phyloP scores from a whole-genome alignment of 2,888 invertebrate species.

The Heliothis peltigera region DNA sequence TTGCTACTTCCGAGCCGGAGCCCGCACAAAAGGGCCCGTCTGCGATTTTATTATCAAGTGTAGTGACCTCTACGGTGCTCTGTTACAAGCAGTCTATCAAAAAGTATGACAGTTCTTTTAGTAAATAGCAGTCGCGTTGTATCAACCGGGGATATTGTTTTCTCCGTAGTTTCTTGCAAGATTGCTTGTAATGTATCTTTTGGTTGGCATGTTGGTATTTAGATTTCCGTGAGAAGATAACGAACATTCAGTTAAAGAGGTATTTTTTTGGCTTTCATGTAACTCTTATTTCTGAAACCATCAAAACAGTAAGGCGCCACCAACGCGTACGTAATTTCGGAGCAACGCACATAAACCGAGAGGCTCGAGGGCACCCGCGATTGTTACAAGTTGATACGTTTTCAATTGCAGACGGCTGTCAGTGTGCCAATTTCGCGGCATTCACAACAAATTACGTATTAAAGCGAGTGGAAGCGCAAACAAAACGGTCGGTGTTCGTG shows the following conservation, averaged over 20 bases:
- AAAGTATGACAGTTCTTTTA: constrained; percentile 71
- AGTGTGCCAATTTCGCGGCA: constrained; percentile 87
- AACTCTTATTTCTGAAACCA: not conserved
- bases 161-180: constrained; percentile 28
- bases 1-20: constrained; percentile 84
- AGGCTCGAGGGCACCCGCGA: constrained; percentile 53
- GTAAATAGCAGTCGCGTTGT: constrained; percentile 54
- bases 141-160: constrained; percentile 42
- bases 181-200: constrained; percentile 11
- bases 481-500: constrained; percentile 88
- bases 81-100: constrained; percentile 76
- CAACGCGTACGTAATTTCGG: not conserved
- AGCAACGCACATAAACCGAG: constrained; percentile 19
- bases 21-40: constrained; percentile 79
- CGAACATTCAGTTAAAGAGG: not conserved
- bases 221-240: not conserved
- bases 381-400: constrained; percentile 80
- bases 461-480: constrained; percentile 88
- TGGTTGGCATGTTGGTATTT: too few species aligned
- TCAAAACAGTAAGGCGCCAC: not conserved
- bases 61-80: constrained; percentile 76
- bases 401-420: constrained; percentile 85
- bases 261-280: not conserved
- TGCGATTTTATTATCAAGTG: constrained; percentile 82
- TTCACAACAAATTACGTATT: constrained; percentile 89